phyloP scores from a whole-genome alignment of 2,888 invertebrate species.

The Cyclophora albipunctata region DNA sequence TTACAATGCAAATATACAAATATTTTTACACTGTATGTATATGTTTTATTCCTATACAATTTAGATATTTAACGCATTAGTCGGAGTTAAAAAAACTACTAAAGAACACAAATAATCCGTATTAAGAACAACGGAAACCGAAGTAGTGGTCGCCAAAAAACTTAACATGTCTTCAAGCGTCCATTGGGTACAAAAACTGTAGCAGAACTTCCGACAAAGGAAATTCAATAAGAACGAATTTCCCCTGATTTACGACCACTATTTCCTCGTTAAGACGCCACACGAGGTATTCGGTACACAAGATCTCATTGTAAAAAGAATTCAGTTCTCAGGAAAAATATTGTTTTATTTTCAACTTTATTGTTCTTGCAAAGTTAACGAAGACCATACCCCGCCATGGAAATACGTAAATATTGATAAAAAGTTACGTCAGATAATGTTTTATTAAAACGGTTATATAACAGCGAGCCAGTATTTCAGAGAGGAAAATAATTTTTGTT shows the following conservation, averaged over 20 bases:
- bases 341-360: not conserved
- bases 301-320: conserved; percentile 57
- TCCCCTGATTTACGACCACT: conserved; percentile 72
- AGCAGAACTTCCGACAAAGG: conserved; percentile 60
- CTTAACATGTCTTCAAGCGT: conserved; percentile 45
- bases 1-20: too few relatives aligned
- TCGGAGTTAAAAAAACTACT: too few relatives aligned
- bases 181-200: conserved; percentile 60
- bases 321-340: conserved; percentile 21
- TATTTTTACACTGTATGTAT: too few relatives aligned
- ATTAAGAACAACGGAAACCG: conserved; percentile 18
- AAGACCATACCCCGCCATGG: too few relatives aligned
- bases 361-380: not conserved
- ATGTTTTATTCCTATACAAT: too few relatives aligned
- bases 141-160: conserved; percentile 30
- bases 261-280: conserved; percentile 70
- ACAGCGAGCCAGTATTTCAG: too few relatives aligned
- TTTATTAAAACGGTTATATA: too few relatives aligned
- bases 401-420: too few relatives aligned
- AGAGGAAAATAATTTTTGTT: too few relatives aligned
- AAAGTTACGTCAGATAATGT: too few relatives aligned
- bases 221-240: conserved; percentile 74
- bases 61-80: too few relatives aligned
- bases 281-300: conserved; percentile 56
- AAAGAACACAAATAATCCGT: not conserved